phyloP scores from a whole-genome alignment of 1,140 invertebrate species.

The Propsilocerus akamusi region DNA sequence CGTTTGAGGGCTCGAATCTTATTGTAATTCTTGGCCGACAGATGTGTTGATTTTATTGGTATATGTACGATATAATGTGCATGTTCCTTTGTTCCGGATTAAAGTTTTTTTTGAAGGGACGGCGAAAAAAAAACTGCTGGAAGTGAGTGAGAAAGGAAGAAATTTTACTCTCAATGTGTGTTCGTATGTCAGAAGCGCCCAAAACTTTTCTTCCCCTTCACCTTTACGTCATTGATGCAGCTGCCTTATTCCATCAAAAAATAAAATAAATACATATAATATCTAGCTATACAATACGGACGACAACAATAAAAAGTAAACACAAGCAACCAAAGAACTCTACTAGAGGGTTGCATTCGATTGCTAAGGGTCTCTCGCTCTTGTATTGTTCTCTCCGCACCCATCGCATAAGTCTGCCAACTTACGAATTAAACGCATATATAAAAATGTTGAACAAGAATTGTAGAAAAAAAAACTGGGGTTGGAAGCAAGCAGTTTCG shows the following conservation, averaged over 20 bases:
- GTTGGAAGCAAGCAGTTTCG: too few species aligned
- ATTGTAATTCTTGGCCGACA: too few species aligned
- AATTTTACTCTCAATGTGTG: too few species aligned
- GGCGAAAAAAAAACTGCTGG: too few species aligned
- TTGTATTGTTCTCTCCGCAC: slow-evolving; percentile 2
- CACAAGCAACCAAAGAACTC: not conserved
- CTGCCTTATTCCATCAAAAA: slow-evolving; percentile 1
- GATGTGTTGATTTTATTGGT: too few species aligned
- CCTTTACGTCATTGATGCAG: slow-evolving; percentile 4
- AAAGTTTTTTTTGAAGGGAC: too few species aligned
- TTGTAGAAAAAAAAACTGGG: not conserved
- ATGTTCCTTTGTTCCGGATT: too few species aligned
- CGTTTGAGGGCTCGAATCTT: too few species aligned
- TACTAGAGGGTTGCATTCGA: not conserved
- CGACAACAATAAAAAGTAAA: not conserved
- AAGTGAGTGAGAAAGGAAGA: not conserved
- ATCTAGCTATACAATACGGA: too few species aligned
- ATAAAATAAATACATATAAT: too few species aligned
- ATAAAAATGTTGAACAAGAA: not conserved
- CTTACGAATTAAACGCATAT: not conserved
- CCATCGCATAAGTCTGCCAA: not conserved
- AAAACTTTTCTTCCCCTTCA: not conserved
- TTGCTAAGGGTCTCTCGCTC: not conserved
- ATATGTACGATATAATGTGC: too few species aligned
- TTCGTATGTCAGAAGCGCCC: too few species aligned